Conservation (phyloP, 1,140 invertebrate genomes). For the Matsumurasca onukii region DNA sequence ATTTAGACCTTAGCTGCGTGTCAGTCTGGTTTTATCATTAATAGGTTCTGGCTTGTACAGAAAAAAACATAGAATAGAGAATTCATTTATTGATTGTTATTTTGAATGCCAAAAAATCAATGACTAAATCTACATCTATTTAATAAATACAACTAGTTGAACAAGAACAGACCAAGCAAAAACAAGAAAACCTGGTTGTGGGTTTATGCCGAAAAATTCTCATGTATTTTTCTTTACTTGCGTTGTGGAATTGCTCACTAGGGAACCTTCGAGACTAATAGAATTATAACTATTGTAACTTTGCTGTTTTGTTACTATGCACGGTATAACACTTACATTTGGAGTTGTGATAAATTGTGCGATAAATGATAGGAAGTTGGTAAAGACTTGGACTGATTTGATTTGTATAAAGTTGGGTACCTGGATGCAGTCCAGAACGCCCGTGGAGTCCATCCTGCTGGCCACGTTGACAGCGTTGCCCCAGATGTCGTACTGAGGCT, state of each 20-base stretch:
- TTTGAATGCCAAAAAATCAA: no score
- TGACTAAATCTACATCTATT: no score
- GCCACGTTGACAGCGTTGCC: conserved; percentile 94
- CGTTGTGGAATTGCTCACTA: not conserved
- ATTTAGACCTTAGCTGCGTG: no score
- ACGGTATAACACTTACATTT: not conserved
- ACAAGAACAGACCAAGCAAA: no score
- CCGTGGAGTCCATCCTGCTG: conserved; percentile 85
- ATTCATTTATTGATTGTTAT: no score
- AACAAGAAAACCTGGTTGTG: no score
- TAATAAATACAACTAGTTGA: no score
- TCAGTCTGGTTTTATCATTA: no score
- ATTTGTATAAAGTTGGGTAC: conserved; percentile 47
- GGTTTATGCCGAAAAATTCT: no score
- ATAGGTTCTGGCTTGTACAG: no score
- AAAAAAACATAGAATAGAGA: no score
- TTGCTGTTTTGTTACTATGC: not conserved
- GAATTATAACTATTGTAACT: not conserved
- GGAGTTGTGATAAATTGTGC: not conserved
- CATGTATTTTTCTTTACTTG: no score
- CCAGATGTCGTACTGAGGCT: conserved; percentile 91
- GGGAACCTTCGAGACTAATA: not conserved
- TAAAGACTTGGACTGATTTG: not conserved
- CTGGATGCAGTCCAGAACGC: conserved; percentile 78
- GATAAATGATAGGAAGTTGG: not conserved